Percentiles rank a stretch among this genome's conserved stretches.
Conservation (phyloP, 2,888 invertebrate species). For the Pollenia amentaria region DNA sequence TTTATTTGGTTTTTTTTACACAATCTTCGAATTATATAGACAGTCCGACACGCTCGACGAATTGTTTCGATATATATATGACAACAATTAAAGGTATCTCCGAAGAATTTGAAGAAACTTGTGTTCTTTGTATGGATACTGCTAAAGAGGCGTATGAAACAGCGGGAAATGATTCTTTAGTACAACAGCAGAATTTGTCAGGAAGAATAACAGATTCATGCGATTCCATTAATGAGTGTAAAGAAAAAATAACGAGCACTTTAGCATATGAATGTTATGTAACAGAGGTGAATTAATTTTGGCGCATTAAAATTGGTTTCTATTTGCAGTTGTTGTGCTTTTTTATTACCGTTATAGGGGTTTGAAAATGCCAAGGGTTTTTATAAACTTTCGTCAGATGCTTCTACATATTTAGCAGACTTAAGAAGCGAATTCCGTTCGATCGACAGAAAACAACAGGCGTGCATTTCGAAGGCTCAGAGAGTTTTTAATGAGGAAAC, state of each 20-base stretch:
- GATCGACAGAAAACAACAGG: background rate
- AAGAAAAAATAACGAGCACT: background rate
- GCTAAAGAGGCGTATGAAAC: background rate
- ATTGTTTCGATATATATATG: background rate
- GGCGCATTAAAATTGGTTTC: background rate
- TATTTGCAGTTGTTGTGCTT: background rate
- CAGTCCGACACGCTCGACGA: background rate
- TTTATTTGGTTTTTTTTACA: no score
- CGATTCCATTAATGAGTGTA: background rate
- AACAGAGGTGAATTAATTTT: background rate
- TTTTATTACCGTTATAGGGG: background rate
- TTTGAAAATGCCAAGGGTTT: background rate
- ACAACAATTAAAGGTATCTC: background rate
- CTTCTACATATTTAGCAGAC: background rate
- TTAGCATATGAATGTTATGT: background rate
- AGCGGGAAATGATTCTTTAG: background rate
- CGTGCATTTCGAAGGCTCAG: background rate
- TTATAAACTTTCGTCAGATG: background rate
- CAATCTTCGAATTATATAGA: no score
- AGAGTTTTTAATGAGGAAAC: background rate
- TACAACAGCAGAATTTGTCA: background rate
- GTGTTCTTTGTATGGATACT: background rate
- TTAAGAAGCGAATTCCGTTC: background rate
- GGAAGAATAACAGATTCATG: background rate
- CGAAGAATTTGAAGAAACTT: background rate